Conservation (phyloP, 2,888 invertebrate genomes). For the Campopleginae sp. region DNA sequence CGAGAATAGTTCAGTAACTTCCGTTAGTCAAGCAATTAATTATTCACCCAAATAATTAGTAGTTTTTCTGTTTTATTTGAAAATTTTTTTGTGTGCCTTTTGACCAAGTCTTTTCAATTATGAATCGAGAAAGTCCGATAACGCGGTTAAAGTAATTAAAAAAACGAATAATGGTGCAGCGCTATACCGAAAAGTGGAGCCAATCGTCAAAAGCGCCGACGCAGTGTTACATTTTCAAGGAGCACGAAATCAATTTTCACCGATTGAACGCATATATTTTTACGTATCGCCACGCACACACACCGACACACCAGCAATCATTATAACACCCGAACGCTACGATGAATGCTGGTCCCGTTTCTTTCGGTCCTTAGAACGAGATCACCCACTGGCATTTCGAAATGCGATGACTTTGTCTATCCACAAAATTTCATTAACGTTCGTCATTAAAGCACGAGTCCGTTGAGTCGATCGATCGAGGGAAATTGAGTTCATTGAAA, state of each 20-base stretch:
- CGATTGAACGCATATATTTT: constrained; percentile 47
- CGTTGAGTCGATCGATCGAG: not conserved
- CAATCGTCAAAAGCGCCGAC: constrained; percentile 64
- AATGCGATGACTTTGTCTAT: constrained; percentile 42
- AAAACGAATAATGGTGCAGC: constrained; percentile 33
- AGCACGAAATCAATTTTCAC: constrained; percentile 66
- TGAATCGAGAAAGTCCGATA: constrained; percentile 25
- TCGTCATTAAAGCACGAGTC: constrained; percentile 31
- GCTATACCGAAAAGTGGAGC: constrained; percentile 53
- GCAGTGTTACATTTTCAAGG: constrained; percentile 42
- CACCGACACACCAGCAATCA: not conserved
- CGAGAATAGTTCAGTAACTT: not conserved
- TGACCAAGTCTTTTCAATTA: not conserved
- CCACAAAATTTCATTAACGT: constrained; percentile 32
- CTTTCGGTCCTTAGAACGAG: constrained; percentile 17
- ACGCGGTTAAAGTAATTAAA: constrained; percentile 37
- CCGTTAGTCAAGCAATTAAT: not conserved
- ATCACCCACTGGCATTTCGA: constrained; percentile 24
- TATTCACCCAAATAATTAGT: not conserved
- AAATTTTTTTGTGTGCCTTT: not conserved
- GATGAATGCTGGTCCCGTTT: constrained; percentile 13
- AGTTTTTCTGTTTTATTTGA: not conserved
- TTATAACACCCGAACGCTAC: constrained; percentile 5
- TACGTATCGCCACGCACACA: not conserved
- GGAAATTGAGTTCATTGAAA: constrained; percentile 1